Conservation (phyloP, 2,113 vertebrate species). For the Piaya cayana region DNA sequence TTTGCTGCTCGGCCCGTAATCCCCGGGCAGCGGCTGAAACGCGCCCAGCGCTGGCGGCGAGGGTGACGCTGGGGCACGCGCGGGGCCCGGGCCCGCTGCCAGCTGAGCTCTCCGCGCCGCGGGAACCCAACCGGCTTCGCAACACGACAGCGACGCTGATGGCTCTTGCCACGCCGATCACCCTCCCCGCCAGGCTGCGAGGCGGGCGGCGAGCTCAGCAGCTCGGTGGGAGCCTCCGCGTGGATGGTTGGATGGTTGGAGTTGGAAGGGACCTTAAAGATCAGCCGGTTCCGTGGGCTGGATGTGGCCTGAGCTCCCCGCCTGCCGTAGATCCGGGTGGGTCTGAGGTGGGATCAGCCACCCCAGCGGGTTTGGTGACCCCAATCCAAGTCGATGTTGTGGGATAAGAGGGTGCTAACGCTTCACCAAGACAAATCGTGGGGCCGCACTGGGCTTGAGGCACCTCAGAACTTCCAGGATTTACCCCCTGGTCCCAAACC, state of each 20-base stretch:
- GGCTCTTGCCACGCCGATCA: rapidly evolving
- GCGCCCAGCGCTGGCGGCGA: background rate
- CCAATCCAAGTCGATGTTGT: too few relatives aligned
- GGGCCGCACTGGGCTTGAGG: background rate
- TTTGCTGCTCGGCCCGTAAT: background rate
- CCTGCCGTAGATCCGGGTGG: too few relatives aligned
- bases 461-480: background rate
- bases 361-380: too few relatives aligned
- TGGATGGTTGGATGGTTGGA: too few relatives aligned
- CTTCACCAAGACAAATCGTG: too few relatives aligned
- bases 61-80: rapidly evolving
- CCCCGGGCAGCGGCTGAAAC: background rate
- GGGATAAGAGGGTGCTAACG: rapidly evolving
- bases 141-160: background rate
- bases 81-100: background rate
- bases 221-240: too few relatives aligned
- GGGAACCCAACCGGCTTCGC: too few relatives aligned
- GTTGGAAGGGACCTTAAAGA: too few relatives aligned
- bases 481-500: background rate
- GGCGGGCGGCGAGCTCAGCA: background rate
- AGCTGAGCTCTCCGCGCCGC: too few relatives aligned
- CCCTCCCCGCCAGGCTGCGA: background rate
- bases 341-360: rapidly evolving
- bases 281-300: too few relatives aligned
- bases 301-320: too few relatives aligned